Percentiles rank a stretch among this genome's conserved stretches.
Conservation (phyloP, 2,888 invertebrate species). For the Dicranocentrus wangi region DNA sequence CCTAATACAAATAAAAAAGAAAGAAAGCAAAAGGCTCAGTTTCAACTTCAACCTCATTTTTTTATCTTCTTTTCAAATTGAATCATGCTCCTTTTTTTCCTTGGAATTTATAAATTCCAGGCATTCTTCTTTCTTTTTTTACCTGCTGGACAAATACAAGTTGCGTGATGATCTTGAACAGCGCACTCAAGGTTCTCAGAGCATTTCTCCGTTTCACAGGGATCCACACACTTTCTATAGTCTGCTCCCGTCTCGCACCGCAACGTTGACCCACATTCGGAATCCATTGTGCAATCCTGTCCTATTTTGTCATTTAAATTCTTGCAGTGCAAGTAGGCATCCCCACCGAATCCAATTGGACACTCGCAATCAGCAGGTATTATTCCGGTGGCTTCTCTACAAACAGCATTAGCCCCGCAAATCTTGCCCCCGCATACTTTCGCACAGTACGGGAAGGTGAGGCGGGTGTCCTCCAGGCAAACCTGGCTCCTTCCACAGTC, state of each 20-base stretch:
- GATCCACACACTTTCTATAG: slow-evolving; percentile 73
- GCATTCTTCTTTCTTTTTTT: too few species aligned
- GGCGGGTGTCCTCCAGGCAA: slow-evolving; percentile 41
- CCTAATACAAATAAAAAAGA: slow-evolving; percentile 48
- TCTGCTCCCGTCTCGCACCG: slow-evolving; percentile 64
- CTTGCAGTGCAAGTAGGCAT: slow-evolving; percentile 61
- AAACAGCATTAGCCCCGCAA: slow-evolving; percentile 61
- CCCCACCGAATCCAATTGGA: slow-evolving; percentile 50
- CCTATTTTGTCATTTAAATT: slow-evolving; percentile 48
- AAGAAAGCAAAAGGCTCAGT: too few species aligned
- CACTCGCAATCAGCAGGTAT: slow-evolving; percentile 58
- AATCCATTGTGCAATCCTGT: slow-evolving; percentile 52
- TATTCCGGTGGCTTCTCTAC: slow-evolving; percentile 51
- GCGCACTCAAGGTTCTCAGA: slow-evolving; percentile 73
- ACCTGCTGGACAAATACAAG: slow-evolving; percentile 69
- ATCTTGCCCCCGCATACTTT: slow-evolving; percentile 62
- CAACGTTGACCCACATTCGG: slow-evolving; percentile 58
- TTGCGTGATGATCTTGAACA: slow-evolving; percentile 73
- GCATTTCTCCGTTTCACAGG: slow-evolving; percentile 73
- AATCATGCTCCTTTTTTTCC: too few species aligned
- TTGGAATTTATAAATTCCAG: too few species aligned
- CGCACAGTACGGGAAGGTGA: slow-evolving; percentile 55
- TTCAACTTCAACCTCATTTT: too few species aligned
- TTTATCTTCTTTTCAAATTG: too few species aligned
- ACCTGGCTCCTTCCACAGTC: slow-evolving; percentile 56